A percentile compares a stretch with the other conserved stretches of the same genome.
phyloP scores from a whole-genome alignment of 2,888 invertebrate species.

The Macrosoma leucophasiata region DNA sequence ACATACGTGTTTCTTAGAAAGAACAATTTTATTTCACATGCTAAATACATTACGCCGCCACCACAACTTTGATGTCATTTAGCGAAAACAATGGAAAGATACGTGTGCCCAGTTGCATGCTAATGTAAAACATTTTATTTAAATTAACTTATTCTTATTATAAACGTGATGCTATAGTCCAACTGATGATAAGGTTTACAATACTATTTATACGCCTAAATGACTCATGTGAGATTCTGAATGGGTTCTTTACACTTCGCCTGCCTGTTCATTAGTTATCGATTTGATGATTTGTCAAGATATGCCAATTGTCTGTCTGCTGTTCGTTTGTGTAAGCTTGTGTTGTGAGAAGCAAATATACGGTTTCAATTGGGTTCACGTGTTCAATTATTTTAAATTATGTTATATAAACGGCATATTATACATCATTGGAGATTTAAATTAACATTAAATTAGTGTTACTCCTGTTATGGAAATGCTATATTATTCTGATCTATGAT shows the following conservation, averaged over 20 bases:
- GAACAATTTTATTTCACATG: slow-evolving; percentile 60
- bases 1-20: slow-evolving; percentile 49
- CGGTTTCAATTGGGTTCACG: too few relatives aligned
- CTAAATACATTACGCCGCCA: slow-evolving; percentile 60
- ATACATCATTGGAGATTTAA: too few relatives aligned
- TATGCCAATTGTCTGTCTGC: slow-evolving; percentile 11
- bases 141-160: slow-evolving; percentile 71
- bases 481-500: too few relatives aligned
- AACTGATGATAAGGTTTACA: slow-evolving; percentile 64
- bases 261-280: slow-evolving; percentile 35
- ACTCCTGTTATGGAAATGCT: too few relatives aligned
- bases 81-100: slow-evolving; percentile 74
- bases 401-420: too few relatives aligned
- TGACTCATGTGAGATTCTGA: slow-evolving; percentile 61
- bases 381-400: too few relatives aligned
- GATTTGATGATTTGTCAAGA: slow-evolving; percentile 18
- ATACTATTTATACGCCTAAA: slow-evolving; percentile 66
- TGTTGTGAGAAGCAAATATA: too few relatives aligned
- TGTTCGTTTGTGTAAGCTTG: too few relatives aligned
- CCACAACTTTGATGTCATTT: slow-evolving; percentile 74
- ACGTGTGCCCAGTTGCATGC: slow-evolving; percentile 52
- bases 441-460: too few relatives aligned
- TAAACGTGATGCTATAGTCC: slow-evolving; percentile 49
- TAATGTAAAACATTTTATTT: slow-evolving; percentile 63
- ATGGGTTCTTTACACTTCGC: slow-evolving; percentile 49